Conservation (phyloP, 2,797 vertebrate species). For the Pitangus sulphuratus region DNA sequence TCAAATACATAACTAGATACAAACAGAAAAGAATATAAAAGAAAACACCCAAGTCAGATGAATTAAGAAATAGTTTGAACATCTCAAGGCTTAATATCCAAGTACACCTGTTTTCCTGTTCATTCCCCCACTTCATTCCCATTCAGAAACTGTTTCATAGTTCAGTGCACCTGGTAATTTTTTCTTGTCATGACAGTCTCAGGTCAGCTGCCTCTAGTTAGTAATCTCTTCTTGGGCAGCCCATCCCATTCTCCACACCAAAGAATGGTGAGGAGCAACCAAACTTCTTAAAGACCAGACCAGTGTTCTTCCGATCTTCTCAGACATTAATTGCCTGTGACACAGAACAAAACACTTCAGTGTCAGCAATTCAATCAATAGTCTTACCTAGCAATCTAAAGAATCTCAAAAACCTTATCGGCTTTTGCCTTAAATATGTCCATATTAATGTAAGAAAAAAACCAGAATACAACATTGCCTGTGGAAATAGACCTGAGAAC, state of each 20-base stretch:
- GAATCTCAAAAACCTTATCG: neutral
- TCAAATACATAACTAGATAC: neutral
- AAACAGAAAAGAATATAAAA: neutral
- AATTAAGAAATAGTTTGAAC: slow-evolving; percentile 1
- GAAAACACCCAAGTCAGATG: neutral
- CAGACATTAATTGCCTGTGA: neutral
- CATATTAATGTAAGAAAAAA: neutral
- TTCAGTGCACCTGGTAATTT: neutral
- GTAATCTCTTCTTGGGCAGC: neutral
- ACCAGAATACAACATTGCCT: neutral
- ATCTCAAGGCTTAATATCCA: slow-evolving; percentile 14
- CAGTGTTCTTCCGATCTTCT: neutral
- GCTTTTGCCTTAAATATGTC: neutral
- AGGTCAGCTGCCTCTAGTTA: neutral
- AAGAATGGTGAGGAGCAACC: neutral
- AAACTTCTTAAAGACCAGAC: neutral
- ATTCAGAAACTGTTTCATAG: neutral
- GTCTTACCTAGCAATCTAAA: neutral
- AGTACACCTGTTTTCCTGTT: neutral
- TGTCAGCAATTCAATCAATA: neutral
- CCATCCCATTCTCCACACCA: neutral
- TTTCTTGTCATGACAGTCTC: neutral
- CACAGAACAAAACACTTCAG: neutral
- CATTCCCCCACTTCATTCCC: neutral
- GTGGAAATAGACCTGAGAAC: neutral